These are phyloP conservation scores for Hippocampus mohnikei DNA, from an alignment of 2,113 vertebrate species.

Conservation along the genomic window DNA sequence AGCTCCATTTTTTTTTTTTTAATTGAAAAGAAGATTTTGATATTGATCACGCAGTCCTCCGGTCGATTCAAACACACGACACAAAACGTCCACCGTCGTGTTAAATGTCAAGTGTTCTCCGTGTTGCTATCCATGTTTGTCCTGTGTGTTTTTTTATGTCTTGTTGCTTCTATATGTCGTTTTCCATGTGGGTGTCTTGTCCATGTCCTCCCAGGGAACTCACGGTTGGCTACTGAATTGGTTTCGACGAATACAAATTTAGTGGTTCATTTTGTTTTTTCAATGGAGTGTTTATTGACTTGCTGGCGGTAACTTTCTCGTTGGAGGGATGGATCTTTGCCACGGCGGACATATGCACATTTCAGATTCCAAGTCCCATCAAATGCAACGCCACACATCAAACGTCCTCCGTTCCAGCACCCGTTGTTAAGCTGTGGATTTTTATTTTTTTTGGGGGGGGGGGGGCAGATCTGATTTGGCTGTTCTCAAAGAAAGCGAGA, in stretches of 20 bases:
- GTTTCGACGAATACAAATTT: slow-evolving; percentile 25
- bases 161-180: slow-evolving; percentile 57
- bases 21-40: slow-evolving; percentile 26
- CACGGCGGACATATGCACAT: slow-evolving; percentile 49
- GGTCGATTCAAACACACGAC: slow-evolving; percentile 40
- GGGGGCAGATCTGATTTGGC: slow-evolving; percentile 54
- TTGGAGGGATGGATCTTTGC: slow-evolving; percentile 53
- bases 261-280: slow-evolving; percentile 22
- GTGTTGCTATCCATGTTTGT: slow-evolving; percentile 61
- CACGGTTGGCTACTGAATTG: slow-evolving; percentile 12
- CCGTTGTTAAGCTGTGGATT: slow-evolving; percentile 39
- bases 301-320: slow-evolving; percentile 52
- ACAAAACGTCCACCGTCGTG: slow-evolving; percentile 33
- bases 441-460: slow-evolving; percentile 22
- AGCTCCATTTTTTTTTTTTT: slow-evolving; percentile 41
- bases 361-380: slow-evolving; percentile 52
- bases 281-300: slow-evolving; percentile 41
- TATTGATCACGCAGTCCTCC: slow-evolving; percentile 30
- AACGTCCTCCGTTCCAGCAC: slow-evolving; percentile 51
- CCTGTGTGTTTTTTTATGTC: slow-evolving; percentile 34
- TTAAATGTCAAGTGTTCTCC: slow-evolving; percentile 46
- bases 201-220: slow-evolving; percentile 34
- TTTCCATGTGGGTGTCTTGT: slow-evolving; percentile 58
- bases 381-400: slow-evolving; percentile 45
- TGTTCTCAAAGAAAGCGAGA: slow-evolving; percentile 35